Evolutionary conservation across 2,888 invertebrate species (phyloP).

Genomic region (Chrysolina oricalcia): DNA sequence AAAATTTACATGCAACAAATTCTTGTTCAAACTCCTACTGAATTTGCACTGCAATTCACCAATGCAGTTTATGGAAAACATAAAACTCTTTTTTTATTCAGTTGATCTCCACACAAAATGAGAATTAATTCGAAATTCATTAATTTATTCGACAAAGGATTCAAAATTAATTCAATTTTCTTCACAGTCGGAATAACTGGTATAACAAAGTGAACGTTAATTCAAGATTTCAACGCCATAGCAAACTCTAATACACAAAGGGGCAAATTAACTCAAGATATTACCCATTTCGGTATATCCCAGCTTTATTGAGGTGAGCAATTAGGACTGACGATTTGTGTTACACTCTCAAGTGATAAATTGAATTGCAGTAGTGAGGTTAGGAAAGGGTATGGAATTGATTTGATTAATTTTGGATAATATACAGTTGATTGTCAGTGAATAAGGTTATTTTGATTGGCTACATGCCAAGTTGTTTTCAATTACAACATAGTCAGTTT

Average conservation of each 20-base stretch:
- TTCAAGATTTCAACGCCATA: constrained; percentile 41
- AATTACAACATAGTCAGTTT: not conserved
- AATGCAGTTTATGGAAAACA: not conserved
- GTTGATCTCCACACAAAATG: not conserved
- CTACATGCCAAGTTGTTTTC: not conserved
- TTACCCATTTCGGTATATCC: constrained; percentile 36
- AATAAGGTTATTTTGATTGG: not conserved
- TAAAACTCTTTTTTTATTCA: not conserved
- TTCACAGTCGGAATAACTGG: constrained; percentile 15
- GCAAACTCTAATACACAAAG: constrained; percentile 39
- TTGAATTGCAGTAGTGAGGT: not conserved
- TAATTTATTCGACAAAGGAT: constrained; percentile 6
- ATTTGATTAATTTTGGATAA: not conserved
- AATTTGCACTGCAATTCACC: too few relatives aligned
- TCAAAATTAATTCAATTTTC: constrained; percentile 33
- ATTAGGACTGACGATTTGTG: constrained; percentile 30
- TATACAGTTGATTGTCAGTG: not conserved
- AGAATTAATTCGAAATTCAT: not conserved
- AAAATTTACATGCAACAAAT: too few relatives aligned
- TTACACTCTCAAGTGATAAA: not conserved
- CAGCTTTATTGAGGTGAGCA: constrained; percentile 31
- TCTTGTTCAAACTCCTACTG: too few relatives aligned
- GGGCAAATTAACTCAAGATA: constrained; percentile 41
- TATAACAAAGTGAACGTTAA: constrained; percentile 40
- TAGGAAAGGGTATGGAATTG: not conserved